phyloP scores from a whole-genome alignment of 2,797 vertebrate genomes.

The Psittacula derbiana region DNA sequence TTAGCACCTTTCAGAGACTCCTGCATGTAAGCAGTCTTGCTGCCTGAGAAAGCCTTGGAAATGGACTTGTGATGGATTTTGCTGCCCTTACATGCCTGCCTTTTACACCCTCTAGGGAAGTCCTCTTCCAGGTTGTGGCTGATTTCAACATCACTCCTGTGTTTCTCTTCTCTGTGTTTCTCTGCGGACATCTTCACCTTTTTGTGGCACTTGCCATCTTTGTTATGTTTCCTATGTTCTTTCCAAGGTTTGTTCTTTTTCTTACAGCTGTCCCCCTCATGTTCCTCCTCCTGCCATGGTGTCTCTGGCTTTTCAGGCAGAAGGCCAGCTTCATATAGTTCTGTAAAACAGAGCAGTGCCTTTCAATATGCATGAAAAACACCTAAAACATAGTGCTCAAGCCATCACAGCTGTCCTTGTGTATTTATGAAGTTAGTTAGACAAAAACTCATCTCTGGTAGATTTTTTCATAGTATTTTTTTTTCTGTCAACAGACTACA shows the following conservation, averaged over 20 bases:
- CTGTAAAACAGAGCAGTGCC: constrained; percentile 65
- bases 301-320: constrained; percentile 44
- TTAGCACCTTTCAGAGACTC: constrained; percentile 1
- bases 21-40: background rate
- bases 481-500: background rate
- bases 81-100: background rate
- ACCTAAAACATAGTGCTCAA: fast-evolving
- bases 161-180: background rate
- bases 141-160: background rate
- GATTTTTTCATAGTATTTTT: background rate
- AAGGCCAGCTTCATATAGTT: constrained; percentile 75
- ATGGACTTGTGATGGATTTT: background rate
- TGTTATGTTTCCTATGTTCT: background rate
- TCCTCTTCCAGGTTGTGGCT: background rate
- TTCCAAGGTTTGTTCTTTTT: constrained; percentile 45
- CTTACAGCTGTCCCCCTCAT: background rate
- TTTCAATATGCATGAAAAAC: background rate
- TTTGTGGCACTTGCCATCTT: background rate
- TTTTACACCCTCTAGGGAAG: constrained; percentile 65
- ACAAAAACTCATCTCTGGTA: background rate
- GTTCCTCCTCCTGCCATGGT: background rate
- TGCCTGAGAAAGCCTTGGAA: background rate
- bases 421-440: background rate
- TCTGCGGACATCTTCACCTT: background rate
- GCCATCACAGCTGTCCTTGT: background rate